Base-by-base conservation (phyloP, 2,888 invertebrate species). In the Ashinkailepas kermadecensis region DNA sequence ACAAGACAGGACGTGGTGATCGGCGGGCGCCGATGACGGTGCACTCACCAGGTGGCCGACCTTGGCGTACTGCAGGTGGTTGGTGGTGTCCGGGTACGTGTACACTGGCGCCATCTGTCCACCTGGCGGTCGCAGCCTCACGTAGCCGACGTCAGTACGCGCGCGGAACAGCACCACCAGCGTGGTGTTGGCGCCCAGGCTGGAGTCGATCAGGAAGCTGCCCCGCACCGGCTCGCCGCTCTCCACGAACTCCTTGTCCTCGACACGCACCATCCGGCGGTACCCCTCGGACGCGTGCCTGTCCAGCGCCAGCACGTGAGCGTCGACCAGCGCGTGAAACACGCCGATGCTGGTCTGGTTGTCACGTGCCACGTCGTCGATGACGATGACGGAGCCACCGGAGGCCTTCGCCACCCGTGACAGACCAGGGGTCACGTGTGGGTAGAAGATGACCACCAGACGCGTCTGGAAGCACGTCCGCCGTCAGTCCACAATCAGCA, bases 121-220 rank as follows among this genome's bases (percentile, higher is more conserved):
- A 3, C 78, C 78, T 6, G 78, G 78, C 78, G 21, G 21, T 9
- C 78, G 56, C n/a, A 78, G 78, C 78, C 56, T 78, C 56, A 78
- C 78, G 78, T 78, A 57, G 56, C 78, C 78, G 21, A 78, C 56
- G 56, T 78, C 78, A 56, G 11, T n/a, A 21, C 78, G 56, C n/a
- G 21, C 84, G 81, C 84, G 84, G 81, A 85, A 85, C 81, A 84
- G 84, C 62, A 85, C 82, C 15, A 84, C 83, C 79, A 85, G 85
- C 57, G 84, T 84, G 0, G 86, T 86, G 82, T 86, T 85, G 57
- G 84, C 84, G 4, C 86, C 86, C 85, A 91, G 87, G 79, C 88
- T 88, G 1, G 89, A 87, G 83, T 91, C 90, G 82, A 91, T 85
- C 83, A 89, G 88, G 85, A 91, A 90, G 83, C 89, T 89, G 0